These are phyloP conservation scores for Halcyon malimbica DNA, from an alignment of 2,113 vertebrate genomes.

Conservation along the genomic window DNA sequence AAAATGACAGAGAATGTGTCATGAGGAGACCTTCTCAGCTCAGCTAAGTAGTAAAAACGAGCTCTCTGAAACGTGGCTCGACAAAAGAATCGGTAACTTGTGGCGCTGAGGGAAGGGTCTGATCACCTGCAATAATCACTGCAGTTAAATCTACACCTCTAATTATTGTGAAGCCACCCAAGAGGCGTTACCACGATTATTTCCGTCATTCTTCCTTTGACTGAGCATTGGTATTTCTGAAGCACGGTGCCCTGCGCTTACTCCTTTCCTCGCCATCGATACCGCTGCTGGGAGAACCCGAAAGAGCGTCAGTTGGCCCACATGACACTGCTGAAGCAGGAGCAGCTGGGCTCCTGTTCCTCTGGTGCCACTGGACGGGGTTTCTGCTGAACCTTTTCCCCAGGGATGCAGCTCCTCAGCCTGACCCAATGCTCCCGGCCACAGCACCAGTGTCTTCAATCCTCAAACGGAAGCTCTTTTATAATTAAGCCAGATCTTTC, in stretches of 20 bases:
- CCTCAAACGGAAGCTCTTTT: background rate
- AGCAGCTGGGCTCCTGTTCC: background rate
- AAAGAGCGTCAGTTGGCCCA: too few species aligned
- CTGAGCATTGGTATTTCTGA: too few species aligned
- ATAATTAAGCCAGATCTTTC: background rate
- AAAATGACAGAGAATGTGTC: background rate
- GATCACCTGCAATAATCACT: background rate
- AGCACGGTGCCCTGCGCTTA: too few species aligned
- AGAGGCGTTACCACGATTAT: fast-evolving
- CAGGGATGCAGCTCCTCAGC: too few species aligned
- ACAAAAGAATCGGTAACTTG: too few species aligned
- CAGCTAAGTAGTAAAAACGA: too few species aligned
- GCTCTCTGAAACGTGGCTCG: background rate
- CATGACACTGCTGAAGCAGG: background rate
- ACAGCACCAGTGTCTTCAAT: background rate
- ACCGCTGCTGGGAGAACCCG: too few species aligned
- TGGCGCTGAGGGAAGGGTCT: background rate
- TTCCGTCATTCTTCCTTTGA: background rate
- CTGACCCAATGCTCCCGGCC: fast-evolving
- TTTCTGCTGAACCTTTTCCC: background rate
- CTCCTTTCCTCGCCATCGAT: too few species aligned
- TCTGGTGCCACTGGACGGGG: background rate
- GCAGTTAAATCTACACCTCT: background rate
- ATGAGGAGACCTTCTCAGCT: background rate
- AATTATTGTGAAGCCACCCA: background rate